These are phyloP conservation scores for Lerema accius DNA, from an alignment of 1,140 invertebrate genomes.

Conservation along the genomic window DNA sequence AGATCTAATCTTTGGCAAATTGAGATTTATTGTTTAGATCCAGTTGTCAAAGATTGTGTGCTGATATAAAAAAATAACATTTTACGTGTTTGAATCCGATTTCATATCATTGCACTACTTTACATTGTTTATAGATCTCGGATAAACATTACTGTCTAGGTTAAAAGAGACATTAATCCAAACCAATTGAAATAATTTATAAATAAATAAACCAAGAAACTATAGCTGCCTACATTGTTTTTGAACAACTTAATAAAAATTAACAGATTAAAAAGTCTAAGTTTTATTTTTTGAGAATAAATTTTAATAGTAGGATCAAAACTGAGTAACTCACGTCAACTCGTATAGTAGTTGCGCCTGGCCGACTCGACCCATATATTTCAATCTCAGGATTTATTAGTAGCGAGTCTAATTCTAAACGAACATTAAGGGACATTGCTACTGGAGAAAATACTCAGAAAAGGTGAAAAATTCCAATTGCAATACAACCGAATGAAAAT, in stretches of 20 bases:
- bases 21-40: constrained; percentile 3
- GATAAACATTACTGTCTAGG: too few relatives aligned
- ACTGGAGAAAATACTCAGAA: constrained; percentile 15
- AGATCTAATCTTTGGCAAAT: constrained; percentile 9
- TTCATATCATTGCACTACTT: too few relatives aligned
- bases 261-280: too few relatives aligned
- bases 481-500: too few relatives aligned
- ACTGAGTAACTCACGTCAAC: constrained; percentile 25
- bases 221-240: too few relatives aligned
- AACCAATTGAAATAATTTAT: too few relatives aligned
- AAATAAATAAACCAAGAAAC: too few relatives aligned
- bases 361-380: constrained; percentile 46
- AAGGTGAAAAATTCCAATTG: neutral
- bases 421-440: constrained; percentile 17
- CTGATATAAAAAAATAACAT: too few relatives aligned
- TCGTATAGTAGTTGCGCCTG: constrained; percentile 19
- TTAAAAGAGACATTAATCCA: too few relatives aligned
- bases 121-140: too few relatives aligned
- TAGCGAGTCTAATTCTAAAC: constrained; percentile 27
- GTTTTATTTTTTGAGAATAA: neutral
- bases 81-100: too few relatives aligned
- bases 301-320: constrained; percentile 1
- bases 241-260: too few relatives aligned
- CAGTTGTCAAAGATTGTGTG: neutral
- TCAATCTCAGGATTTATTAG: constrained; percentile 50